Conservation (phyloP, 2,888 invertebrate species). For the Hypomecis punctinalis region DNA sequence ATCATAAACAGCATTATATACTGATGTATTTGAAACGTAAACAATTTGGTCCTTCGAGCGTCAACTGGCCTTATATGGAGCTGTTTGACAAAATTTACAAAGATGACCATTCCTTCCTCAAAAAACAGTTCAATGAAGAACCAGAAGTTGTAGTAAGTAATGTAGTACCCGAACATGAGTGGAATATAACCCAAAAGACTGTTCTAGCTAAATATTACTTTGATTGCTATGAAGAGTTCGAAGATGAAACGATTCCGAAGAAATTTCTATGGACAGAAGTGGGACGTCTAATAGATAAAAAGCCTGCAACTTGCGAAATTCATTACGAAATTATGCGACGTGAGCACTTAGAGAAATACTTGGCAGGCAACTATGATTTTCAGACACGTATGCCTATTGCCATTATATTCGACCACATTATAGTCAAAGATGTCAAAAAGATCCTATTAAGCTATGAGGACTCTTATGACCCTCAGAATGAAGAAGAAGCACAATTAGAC, state of each 20-base stretch:
- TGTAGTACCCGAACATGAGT: conserved; percentile 45
- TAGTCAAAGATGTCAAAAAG: conserved; percentile 63
- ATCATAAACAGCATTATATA: conserved; percentile 76
- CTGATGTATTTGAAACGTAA: conserved; percentile 64
- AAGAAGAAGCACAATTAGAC: conserved; percentile 57
- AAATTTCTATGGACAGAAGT: conserved; percentile 77
- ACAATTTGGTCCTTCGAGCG: conserved; percentile 49
- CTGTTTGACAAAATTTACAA: conserved; percentile 71
- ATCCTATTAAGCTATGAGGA: conserved; percentile 48
- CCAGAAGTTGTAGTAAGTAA: conserved; percentile 18
- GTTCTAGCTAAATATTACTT: conserved; percentile 73
- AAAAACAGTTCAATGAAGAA: conserved; percentile 51
- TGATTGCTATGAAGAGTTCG: conserved; percentile 75
- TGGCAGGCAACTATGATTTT: conserved; percentile 60
- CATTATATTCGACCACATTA: conserved; percentile 72
- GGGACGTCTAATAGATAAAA: conserved; percentile 68
- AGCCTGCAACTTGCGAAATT: conserved; percentile 61
- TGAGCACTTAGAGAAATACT: conserved; percentile 62
- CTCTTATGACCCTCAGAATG: conserved; percentile 37
- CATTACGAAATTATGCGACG: conserved; percentile 61
- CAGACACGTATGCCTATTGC: conserved; percentile 59
- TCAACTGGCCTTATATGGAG: conserved; percentile 73
- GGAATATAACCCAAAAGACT: conserved; percentile 68
- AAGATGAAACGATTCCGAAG: conserved; percentile 72
- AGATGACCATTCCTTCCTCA: conserved; percentile 66